A percentile compares a stretch with the other conserved stretches of the same genome.
These are phyloP conservation scores for Smittia sp. DNA, from an alignment of 2,888 invertebrate genomes.

Conservation along the genomic window DNA sequence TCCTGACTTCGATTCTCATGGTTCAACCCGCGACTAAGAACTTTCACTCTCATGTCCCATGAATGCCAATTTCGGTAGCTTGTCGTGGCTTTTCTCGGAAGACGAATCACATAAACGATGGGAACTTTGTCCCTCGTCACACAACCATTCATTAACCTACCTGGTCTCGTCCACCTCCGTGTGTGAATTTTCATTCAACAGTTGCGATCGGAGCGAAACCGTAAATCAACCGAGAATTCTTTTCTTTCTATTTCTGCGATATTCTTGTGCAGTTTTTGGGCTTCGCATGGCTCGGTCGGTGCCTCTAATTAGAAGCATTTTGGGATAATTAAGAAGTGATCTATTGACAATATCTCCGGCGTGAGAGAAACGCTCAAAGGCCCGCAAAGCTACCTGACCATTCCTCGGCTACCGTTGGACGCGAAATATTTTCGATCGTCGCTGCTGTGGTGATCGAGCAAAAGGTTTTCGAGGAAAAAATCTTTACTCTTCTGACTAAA, in stretches of 20 bases:
- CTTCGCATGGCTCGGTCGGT: background rate
- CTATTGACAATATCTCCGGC: slow-evolving; percentile 12
- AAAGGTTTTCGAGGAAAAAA: background rate
- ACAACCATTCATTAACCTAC: background rate
- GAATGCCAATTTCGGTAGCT: slow-evolving; percentile 14
- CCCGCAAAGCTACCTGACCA: background rate
- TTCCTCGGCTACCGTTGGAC: slow-evolving; percentile 7
- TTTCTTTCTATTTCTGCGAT: background rate
- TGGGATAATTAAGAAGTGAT: slow-evolving; percentile 38
- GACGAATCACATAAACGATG: background rate
- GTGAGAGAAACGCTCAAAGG: background rate
- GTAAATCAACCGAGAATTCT: background rate
- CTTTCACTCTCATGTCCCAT: background rate
- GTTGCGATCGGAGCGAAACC: background rate
- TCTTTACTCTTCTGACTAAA: background rate
- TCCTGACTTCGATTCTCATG: too few relatives aligned
- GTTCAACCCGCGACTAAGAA: too few relatives aligned
- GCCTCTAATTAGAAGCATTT: slow-evolving; percentile 31
- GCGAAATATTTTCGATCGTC: slow-evolving; percentile 2
- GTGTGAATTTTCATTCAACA: slow-evolving; percentile 20
- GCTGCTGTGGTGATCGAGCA: background rate
- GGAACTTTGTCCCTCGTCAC: background rate
- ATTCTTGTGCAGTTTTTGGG: background rate
- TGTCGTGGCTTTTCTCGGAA: background rate
- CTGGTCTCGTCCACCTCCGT: slow-evolving; percentile 16